Evolutionary conservation across 2,113 vertebrate genomes (phyloP).

Genomic region (Myrmecophaga tridactyla): DNA sequence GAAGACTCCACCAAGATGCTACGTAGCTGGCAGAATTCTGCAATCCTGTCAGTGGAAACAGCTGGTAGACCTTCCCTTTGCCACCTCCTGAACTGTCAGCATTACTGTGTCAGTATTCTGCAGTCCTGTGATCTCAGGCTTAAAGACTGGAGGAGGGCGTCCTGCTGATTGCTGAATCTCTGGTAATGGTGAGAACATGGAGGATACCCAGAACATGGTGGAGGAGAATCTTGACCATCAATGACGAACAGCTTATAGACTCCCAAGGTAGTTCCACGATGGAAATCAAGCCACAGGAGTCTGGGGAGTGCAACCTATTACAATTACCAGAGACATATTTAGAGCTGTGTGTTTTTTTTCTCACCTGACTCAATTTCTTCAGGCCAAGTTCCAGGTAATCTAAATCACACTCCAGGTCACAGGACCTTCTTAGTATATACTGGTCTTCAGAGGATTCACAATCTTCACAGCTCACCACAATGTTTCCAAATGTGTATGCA

Average conservation of each 20-base stretch:
- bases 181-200: slow-evolving; percentile 66
- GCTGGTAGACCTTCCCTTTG: no score
- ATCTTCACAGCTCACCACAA: slow-evolving; percentile 92
- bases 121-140: slow-evolving; percentile 83
- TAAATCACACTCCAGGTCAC: slow-evolving; percentile 89
- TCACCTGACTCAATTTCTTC: slow-evolving; percentile 59
- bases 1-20: not conserved
- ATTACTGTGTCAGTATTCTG: not conserved
- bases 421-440: slow-evolving; percentile 89
- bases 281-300: slow-evolving; percentile 78
- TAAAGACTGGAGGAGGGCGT: slow-evolving; percentile 90
- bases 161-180: slow-evolving; percentile 68
- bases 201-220: slow-evolving; percentile 41
- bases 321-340: slow-evolving; percentile 79
- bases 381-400: slow-evolving; percentile 87
- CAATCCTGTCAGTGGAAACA: not conserved
- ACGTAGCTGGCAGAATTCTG: not conserved
- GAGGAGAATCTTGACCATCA: slow-evolving; percentile 60
- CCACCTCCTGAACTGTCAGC: no score
- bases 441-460: slow-evolving; percentile 87
- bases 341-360: slow-evolving; percentile 73
- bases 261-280: slow-evolving; percentile 83
- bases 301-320: slow-evolving; percentile 58
- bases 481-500: slow-evolving; percentile 85
- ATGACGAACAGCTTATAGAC: slow-evolving; percentile 88